phyloP scores from a whole-genome alignment of 92 coral and sea anemone species.

The Umimayanthus chanpuru region DNA sequence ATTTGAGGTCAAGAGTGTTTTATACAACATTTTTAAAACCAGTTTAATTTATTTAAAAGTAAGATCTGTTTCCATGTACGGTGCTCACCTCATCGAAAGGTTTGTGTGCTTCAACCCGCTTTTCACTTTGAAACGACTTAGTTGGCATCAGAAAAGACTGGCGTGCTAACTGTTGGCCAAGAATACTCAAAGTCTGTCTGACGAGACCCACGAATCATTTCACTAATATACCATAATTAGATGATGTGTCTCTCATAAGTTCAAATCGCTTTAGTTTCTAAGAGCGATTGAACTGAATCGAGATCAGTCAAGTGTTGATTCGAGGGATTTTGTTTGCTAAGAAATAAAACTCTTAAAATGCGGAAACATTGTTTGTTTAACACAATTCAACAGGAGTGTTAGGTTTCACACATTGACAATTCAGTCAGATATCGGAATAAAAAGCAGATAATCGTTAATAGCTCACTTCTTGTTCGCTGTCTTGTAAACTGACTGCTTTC shows the following conservation, averaged over 20 bases:
- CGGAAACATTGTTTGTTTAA: not conserved
- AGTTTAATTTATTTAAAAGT: not conserved
- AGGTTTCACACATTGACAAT: not conserved
- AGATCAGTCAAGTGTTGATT: not conserved
- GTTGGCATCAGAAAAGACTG: not conserved
- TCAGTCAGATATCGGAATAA: not conserved
- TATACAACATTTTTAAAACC: not conserved
- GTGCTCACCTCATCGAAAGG: not conserved
- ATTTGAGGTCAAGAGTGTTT: too few species aligned
- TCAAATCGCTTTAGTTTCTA: not conserved
- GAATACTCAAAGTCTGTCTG: too few species aligned
- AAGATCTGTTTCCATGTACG: not conserved
- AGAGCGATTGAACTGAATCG: not conserved
- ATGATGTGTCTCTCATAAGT: not conserved
- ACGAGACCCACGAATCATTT: too few species aligned
- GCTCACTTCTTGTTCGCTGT: not conserved
- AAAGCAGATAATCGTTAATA: not conserved
- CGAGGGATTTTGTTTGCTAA: slow-evolving; percentile 13
- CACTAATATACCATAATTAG: too few species aligned
- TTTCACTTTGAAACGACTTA: not conserved
- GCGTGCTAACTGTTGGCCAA: too few species aligned
- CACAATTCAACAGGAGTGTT: not conserved
- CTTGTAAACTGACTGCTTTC: not conserved
- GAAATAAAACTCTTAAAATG: not conserved
- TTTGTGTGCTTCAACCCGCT: not conserved